phyloP scores from a whole-genome alignment of 2,797 vertebrate species.

The Sebastes aleutianus region DNA sequence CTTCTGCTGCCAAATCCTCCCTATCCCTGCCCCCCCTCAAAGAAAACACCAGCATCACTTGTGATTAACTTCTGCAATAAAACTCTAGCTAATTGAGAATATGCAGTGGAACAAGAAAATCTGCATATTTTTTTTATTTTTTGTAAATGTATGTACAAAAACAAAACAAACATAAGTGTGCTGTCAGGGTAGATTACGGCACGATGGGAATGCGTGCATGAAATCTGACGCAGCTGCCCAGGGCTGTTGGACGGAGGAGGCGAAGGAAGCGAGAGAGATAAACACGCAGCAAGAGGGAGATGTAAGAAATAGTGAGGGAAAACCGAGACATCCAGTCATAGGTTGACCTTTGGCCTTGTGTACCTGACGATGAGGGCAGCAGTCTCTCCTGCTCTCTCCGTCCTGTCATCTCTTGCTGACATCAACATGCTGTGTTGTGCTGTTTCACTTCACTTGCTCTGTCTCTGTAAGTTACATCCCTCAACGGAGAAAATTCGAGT shows the following conservation, averaged over 20 bases:
- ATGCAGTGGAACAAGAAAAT: slow-evolving; percentile 34
- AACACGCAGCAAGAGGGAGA: slow-evolving; percentile 22
- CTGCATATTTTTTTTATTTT: slow-evolving; percentile 36
- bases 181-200: slow-evolving; percentile 74
- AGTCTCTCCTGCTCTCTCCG: slow-evolving; percentile 31
- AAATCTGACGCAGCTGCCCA: slow-evolving; percentile 73
- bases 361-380: slow-evolving; percentile 54
- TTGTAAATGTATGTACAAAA: slow-evolving; percentile 42
- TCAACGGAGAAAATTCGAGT: neutral
- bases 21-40: neutral
- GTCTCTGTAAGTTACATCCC: slow-evolving; percentile 38
- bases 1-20: slow-evolving; percentile 44
- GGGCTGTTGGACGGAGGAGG: slow-evolving; percentile 53
- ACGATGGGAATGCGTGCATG: slow-evolving; percentile 64
- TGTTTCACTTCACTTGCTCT: slow-evolving; percentile 11
- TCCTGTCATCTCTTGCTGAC: slow-evolving; percentile 52
- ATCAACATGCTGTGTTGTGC: slow-evolving; percentile 41
- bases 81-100: slow-evolving; percentile 48
- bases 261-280: slow-evolving; percentile 20
- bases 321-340: slow-evolving; percentile 43
- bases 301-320: slow-evolving; percentile 28
- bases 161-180: slow-evolving; percentile 62
- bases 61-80: slow-evolving; percentile 35
- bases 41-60: slow-evolving; percentile 16
- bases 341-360: slow-evolving; percentile 57